phyloP scores from a whole-genome alignment of 2,113 vertebrate genomes.

The Mastomys coucha region DNA sequence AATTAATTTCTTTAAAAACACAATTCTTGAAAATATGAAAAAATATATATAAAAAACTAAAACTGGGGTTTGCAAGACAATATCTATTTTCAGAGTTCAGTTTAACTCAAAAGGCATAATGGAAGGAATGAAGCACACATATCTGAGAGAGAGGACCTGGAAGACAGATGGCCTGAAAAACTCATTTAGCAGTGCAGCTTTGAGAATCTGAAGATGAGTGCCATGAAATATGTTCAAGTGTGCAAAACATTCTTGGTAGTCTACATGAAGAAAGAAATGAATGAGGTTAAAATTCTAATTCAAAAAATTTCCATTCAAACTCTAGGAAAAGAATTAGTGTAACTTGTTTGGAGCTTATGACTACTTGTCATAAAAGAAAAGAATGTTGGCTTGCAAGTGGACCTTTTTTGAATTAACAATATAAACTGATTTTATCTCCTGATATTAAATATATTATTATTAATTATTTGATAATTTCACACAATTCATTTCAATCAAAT shows the following conservation, averaged over 20 bases:
- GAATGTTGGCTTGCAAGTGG: fast-evolving
- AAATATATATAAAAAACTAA: not conserved
- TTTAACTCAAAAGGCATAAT: constrained; percentile 2
- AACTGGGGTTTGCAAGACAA: not conserved
- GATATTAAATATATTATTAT: not conserved
- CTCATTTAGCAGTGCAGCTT: not conserved
- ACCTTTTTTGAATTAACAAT: not conserved
- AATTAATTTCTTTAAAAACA: not conserved
- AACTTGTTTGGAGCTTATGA: not conserved
- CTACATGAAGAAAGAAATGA: not conserved
- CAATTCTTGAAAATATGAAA: constrained; percentile 38
- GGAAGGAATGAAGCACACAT: constrained; percentile 58
- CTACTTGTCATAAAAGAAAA: not conserved
- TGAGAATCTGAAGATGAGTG: not conserved
- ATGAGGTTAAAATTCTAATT: not conserved
- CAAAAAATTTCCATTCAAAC: not conserved
- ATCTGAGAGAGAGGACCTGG: not conserved
- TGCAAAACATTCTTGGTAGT: not conserved
- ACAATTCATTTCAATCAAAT: not conserved
- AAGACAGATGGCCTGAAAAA: not conserved
- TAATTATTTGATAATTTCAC: not conserved
- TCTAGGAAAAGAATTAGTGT: not conserved
- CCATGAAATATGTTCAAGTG: not conserved
- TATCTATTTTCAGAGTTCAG: constrained; percentile 47
- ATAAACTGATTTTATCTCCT: not conserved